Conservation (phyloP, 2,888 invertebrate genomes). For the Calameuta filiformis region DNA sequence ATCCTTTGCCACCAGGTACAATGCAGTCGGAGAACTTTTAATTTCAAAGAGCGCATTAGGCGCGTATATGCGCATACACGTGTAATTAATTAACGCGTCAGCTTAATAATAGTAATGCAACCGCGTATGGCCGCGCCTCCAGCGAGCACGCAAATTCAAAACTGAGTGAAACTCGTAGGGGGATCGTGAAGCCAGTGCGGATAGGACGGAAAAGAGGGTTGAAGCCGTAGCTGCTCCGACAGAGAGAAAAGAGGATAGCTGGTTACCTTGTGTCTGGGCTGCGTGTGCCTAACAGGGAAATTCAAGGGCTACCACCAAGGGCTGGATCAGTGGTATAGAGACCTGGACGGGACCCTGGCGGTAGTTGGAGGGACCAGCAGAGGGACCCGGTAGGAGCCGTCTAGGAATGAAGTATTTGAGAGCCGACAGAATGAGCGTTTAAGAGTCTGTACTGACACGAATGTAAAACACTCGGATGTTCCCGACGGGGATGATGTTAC, state of each 20-base stretch:
- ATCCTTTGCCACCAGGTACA: neutral
- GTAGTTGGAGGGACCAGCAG: neutral
- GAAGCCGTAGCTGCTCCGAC: neutral
- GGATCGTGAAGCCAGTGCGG: neutral
- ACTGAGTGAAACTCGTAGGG: constrained; percentile 4
- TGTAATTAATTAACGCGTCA: constrained; percentile 35
- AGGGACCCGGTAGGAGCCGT: neutral
- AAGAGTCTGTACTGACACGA: neutral
- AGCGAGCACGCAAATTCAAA: constrained; percentile 31
- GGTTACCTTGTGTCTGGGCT: neutral
- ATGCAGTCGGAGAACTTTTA: constrained; percentile 3
- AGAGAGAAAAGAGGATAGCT: neutral
- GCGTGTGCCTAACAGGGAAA: neutral
- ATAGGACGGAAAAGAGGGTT: neutral
- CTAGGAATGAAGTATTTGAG: neutral
- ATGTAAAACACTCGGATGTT: neutral
- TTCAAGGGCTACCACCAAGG: neutral
- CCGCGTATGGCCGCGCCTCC: constrained; percentile 21
- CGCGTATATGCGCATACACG: constrained; percentile 11
- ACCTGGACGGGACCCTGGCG: neutral
- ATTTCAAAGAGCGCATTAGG: constrained; percentile 15
- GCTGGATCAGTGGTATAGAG: neutral
- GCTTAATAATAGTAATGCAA: constrained; percentile 37
- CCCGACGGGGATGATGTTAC: neutral
- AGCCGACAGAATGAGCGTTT: neutral